These are phyloP conservation scores for Choristoneura fumiferana DNA, from an alignment of 1,140 invertebrate species.

Conservation along the genomic window DNA sequence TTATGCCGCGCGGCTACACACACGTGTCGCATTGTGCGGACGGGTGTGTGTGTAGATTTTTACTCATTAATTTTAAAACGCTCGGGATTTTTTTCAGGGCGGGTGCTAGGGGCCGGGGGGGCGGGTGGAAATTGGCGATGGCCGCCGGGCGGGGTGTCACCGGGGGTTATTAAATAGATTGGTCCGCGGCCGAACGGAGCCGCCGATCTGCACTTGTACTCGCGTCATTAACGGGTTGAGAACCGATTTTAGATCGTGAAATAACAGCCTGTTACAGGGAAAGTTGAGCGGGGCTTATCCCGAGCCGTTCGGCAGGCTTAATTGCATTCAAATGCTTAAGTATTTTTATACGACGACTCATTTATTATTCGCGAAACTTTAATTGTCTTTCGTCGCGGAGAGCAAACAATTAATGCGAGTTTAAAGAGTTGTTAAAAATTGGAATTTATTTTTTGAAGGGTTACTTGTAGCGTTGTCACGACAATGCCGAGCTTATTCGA, in stretches of 20 bases:
- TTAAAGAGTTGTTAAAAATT: constrained; percentile 19
- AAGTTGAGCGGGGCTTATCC: constrained; percentile 74
- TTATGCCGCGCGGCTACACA: constrained; percentile 51
- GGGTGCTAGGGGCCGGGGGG: constrained; percentile 64
- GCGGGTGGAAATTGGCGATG: constrained; percentile 76
- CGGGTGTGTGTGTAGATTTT: constrained; percentile 74
- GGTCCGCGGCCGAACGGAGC: constrained; percentile 77
- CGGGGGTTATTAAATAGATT: constrained; percentile 79
- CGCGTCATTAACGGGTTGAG: constrained; percentile 79
- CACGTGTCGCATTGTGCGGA: constrained; percentile 52
- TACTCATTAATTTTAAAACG: constrained; percentile 81
- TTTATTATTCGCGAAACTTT: constrained; percentile 32
- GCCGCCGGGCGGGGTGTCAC: constrained; percentile 74
- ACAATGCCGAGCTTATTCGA: not conserved
- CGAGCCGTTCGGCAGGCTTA: constrained; percentile 55
- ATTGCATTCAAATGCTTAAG: constrained; percentile 65
- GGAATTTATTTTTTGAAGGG: constrained; percentile 3
- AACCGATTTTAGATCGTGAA: constrained; percentile 77
- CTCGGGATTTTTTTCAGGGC: constrained; percentile 78
- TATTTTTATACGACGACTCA: constrained; percentile 46
- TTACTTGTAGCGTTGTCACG: not conserved
- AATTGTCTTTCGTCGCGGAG: constrained; percentile 20
- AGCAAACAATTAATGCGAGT: constrained; percentile 17
- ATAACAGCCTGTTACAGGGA: constrained; percentile 76
- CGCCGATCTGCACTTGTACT: constrained; percentile 77